These are phyloP conservation scores for Manacus vitellinus DNA, from an alignment of 2,113 vertebrate genomes.

Conservation along the genomic window DNA sequence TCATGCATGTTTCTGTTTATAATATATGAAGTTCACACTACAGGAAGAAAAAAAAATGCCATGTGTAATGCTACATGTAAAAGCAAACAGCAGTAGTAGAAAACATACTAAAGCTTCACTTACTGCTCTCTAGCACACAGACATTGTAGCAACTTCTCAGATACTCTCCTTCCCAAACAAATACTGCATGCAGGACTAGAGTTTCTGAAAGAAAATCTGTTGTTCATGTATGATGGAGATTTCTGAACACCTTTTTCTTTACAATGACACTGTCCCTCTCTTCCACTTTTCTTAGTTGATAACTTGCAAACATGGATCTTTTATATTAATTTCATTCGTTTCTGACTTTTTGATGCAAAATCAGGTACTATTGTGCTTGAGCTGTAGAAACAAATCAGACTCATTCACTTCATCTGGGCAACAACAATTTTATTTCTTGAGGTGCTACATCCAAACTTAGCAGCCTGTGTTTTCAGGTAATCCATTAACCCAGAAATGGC, in stretches of 20 bases:
- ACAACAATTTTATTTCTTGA: neutral
- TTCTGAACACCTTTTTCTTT: neutral
- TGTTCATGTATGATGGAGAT: neutral
- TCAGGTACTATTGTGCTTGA: neutral
- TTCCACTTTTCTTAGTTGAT: neutral
- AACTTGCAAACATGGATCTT: neutral
- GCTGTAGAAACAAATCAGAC: neutral
- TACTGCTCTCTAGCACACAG: neutral
- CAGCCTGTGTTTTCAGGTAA: neutral
- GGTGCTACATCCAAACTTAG: neutral
- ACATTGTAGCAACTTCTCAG: neutral
- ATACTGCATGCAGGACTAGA: neutral
- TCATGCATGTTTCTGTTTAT: neutral
- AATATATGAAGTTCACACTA: neutral
- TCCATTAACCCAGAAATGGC: neutral
- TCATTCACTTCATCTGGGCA: neutral
- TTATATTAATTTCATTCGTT: neutral
- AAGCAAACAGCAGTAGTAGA: neutral
- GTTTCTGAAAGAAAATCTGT: neutral
- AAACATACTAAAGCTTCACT: neutral
- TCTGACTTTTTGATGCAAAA: neutral
- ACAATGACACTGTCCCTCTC: neutral
- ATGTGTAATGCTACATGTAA: neutral
- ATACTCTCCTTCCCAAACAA: neutral
- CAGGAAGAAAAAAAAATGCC: fast-evolving